phyloP scores from a whole-genome alignment of 2,888 invertebrate species.

The Agapetus fuscipes region DNA sequence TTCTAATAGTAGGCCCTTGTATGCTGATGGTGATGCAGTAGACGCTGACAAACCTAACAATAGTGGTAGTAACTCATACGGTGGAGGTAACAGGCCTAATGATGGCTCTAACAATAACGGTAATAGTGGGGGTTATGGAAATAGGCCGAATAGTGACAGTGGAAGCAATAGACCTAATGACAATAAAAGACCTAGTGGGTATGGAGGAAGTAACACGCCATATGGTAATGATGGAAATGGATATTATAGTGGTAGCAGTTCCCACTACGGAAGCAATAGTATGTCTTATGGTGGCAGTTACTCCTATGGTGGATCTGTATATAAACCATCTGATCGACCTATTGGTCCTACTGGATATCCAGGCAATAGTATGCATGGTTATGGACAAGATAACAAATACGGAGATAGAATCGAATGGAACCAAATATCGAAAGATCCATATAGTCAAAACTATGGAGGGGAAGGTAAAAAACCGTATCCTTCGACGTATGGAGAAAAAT shows the following conservation, averaged over 20 bases:
- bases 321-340: constrained; percentile 5
- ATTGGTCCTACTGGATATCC: constrained; percentile 7
- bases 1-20: background rate
- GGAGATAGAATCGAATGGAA: constrained; percentile 19
- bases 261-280: constrained; percentile 4
- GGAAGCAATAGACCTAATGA: constrained; percentile 1
- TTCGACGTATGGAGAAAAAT: constrained; percentile 15
- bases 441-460: constrained; percentile 16
- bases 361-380: constrained; percentile 9
- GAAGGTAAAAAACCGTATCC: constrained; percentile 7
- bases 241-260: constrained; percentile 2
- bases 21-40: constrained; percentile 1
- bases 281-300: constrained; percentile 6
- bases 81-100: background rate
- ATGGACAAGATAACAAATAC: constrained; percentile 10
- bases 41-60: background rate
- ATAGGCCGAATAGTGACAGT: constrained; percentile 7
- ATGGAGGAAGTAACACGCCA: background rate
- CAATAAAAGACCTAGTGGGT: background rate
- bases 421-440: constrained; percentile 20
- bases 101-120: background rate
- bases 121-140: constrained; percentile 1
- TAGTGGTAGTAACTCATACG: constrained; percentile 1
- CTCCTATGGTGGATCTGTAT: constrained; percentile 11
- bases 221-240: background rate